phyloP scores from a whole-genome alignment of 1,140 invertebrate genomes.

The Trypoxylus dichotomus region DNA sequence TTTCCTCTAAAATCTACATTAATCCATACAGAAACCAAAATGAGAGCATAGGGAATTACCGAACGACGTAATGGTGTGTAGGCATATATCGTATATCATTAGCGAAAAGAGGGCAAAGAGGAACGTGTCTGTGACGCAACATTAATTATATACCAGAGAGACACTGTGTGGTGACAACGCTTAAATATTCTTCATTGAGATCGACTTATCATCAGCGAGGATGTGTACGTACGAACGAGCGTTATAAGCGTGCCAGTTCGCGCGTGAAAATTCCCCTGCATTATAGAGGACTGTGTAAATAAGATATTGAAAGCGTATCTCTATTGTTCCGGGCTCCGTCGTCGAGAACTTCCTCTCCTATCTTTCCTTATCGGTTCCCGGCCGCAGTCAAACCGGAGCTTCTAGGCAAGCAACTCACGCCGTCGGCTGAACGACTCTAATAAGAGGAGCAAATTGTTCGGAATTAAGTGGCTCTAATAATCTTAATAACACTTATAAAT shows the following conservation, averaged over 20 bases:
- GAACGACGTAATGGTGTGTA: background rate
- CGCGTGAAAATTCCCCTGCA: slow-evolving; percentile 13
- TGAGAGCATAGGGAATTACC: background rate
- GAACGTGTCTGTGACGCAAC: background rate
- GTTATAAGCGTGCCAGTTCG: slow-evolving; percentile 10
- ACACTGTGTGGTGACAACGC: slow-evolving; percentile 14
- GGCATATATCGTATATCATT: background rate
- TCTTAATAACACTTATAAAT: slow-evolving; percentile 25
- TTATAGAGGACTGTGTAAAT: slow-evolving; percentile 22
- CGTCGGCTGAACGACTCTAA: background rate
- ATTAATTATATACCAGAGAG: slow-evolving; percentile 18
- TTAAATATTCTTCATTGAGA: slow-evolving; percentile 20
- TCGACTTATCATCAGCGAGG: background rate
- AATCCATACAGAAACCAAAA: background rate
- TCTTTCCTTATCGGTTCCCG: slow-evolving; percentile 4
- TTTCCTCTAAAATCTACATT: slow-evolving; percentile 8
- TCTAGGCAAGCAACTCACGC: background rate
- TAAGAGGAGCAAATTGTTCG: slow-evolving; percentile 21
- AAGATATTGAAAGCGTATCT: slow-evolving; percentile 24
- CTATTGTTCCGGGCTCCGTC: slow-evolving; percentile 10
- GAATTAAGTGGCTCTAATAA: slow-evolving; percentile 24
- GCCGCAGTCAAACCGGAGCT: slow-evolving; percentile 13
- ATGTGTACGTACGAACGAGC: background rate
- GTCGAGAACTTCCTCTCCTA: slow-evolving; percentile 14
- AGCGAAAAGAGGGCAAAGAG: background rate